phyloP scores from a whole-genome alignment of 1,140 invertebrate genomes.

The Drosophila nikananu region DNA sequence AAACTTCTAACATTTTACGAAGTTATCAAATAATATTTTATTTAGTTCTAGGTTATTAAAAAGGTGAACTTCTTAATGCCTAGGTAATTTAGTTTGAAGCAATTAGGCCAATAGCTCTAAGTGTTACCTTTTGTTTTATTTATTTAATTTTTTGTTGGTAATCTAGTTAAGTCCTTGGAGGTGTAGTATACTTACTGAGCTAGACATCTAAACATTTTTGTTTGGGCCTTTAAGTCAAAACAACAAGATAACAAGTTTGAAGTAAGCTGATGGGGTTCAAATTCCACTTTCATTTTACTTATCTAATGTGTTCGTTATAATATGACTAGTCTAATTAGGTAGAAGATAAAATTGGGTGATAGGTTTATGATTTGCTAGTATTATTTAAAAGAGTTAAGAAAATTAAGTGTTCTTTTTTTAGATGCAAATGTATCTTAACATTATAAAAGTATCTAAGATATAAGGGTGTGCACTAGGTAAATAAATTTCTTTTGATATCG shows the following conservation, averaged over 20 bases:
- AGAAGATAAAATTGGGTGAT: constrained; percentile 2
- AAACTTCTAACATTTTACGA: neutral
- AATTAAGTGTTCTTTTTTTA: neutral
- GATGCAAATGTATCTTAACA: neutral
- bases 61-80: neutral
- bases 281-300: neutral
- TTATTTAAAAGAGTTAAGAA: neutral
- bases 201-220: constrained; percentile 22
- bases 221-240: neutral
- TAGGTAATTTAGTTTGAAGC: neutral
- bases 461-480: too few relatives aligned
- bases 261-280: constrained; percentile 5
- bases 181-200: neutral
- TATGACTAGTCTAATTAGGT: neutral
- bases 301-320: neutral
- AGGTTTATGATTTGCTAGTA: neutral
- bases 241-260: constrained; percentile 10
- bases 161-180: neutral
- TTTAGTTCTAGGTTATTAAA: too few relatives aligned
- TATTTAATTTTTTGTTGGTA: neutral
- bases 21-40: neutral
- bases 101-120: neutral
- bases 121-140: neutral
- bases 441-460: neutral
- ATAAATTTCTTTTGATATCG: too few relatives aligned